Evolutionary conservation across 2,888 invertebrate genomes (phyloP), one percentile per base, ranked within the genome.

Genomic region (Conistra vaccinii): DNA sequence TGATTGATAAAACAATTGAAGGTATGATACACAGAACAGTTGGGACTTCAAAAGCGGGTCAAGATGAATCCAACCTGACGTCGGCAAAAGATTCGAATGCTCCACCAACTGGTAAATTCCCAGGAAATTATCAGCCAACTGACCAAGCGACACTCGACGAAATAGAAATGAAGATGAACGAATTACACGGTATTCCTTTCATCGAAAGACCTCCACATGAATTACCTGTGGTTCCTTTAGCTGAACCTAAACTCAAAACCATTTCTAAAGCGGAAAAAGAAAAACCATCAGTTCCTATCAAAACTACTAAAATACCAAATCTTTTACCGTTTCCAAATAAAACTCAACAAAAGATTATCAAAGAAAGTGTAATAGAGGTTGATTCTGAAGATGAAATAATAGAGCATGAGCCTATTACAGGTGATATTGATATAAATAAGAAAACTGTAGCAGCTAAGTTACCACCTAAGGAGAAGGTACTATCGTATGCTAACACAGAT

Each of bases 141-240:
- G 88, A 91, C 58, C 87, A 88, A 65, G 88, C 83, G 35, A 87
- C 90, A 9, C 86, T 95, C 62, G 95, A 96, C 81, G 95, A 93
- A 61, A 95, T 96, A 75, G 96, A 96, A 91, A 94, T 92, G 91
- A 94, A 96, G 89, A 96, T 96, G 96, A 96, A 96, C 77, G 96
- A 96, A 86, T 88, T 96, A 72, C 96, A 96, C 80, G 96, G 96
- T 26, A 95, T 95, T 55, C 94, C 94, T 48, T 94, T 94, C 76
- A 92, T 94, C 23, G 95, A 95, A 85, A 90, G 94, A 83, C 94
- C 95, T 39, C 88, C 91, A 4, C 93, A 95, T 84, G 94, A 95
- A 86, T 84, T 93, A 60, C 93, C 94, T 20, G 88, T 91, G 77
- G 87, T 91, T 51, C 84, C 84, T 53, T 90, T 89, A 72, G 42